Conservation (phyloP, 2,888 invertebrate genomes). For the Clostera curtula region DNA sequence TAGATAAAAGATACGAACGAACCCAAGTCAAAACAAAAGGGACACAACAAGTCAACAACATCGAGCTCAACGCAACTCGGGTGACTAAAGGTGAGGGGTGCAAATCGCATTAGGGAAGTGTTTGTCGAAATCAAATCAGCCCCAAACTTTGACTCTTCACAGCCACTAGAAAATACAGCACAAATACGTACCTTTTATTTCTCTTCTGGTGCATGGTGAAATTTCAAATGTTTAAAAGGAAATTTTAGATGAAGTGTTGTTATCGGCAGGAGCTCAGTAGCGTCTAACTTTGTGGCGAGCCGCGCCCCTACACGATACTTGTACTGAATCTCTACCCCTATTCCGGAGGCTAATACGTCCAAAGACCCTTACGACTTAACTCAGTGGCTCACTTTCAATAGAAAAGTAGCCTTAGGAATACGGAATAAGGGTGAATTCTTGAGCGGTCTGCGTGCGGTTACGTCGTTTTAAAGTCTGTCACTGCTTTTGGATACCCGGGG, state of each 20-base stretch:
- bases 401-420: slow-evolving; percentile 21
- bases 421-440: slow-evolving; percentile 24
- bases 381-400: slow-evolving; percentile 2
- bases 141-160: slow-evolving; percentile 23
- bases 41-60: slow-evolving; percentile 65
- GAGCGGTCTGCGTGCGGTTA: slow-evolving; percentile 20
- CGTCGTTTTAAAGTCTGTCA: slow-evolving; percentile 62
- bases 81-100: slow-evolving; percentile 38
- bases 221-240: slow-evolving; percentile 37
- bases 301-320: slow-evolving; percentile 74
- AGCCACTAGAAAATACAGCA: slow-evolving; percentile 13
- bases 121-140: slow-evolving; percentile 54
- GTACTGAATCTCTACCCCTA: slow-evolving; percentile 75
- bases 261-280: slow-evolving; percentile 65
- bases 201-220: slow-evolving; percentile 14
- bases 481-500: slow-evolving; percentile 71
- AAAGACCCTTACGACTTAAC: slow-evolving; percentile 32
- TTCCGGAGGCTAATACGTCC: slow-evolving; percentile 53
- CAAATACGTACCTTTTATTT: slow-evolving; percentile 41
- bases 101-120: slow-evolving; percentile 50
- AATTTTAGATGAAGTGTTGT: slow-evolving; percentile 52
- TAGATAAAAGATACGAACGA: slow-evolving; percentile 25
- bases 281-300: slow-evolving; percentile 75
- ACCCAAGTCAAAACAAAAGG: slow-evolving; percentile 52
- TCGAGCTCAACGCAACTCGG: slow-evolving; percentile 48